Conservation (phyloP, 2,113 vertebrate genomes). For the Pelecanoides urinatrix region DNA sequence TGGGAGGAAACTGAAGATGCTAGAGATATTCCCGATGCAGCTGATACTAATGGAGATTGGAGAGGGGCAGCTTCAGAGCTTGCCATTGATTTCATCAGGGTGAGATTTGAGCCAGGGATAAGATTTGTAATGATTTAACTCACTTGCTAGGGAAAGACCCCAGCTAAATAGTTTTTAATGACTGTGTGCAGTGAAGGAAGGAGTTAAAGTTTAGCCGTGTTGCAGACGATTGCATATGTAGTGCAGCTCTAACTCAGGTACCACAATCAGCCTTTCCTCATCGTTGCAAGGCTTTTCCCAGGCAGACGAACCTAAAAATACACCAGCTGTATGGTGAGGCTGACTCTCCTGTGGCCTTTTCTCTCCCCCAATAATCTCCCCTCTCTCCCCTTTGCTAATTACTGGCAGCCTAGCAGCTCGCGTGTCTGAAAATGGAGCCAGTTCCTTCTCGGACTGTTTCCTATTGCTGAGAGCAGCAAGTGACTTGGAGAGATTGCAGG, state of each 20-base stretch:
- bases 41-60: background rate
- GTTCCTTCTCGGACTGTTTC: background rate
- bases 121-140: conserved; percentile 19
- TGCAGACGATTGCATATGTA: background rate
- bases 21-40: background rate
- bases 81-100: background rate
- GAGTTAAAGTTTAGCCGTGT: conserved; percentile 43
- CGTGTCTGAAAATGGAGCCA: background rate
- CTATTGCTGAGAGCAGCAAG: background rate
- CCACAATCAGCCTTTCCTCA: conserved; percentile 16
- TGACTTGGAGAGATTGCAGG: background rate
- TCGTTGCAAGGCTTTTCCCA: conserved; percentile 46
- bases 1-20: background rate
- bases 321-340: background rate
- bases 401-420: background rate
- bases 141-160: background rate
- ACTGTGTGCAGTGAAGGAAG: background rate
- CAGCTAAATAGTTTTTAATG: background rate
- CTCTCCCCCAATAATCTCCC: background rate
- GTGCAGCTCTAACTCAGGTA: background rate
- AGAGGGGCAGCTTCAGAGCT: background rate
- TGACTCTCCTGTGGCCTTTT: conserved; percentile 30
- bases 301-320: conserved; percentile 52
- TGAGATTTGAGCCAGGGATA: background rate
- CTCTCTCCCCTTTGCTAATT: background rate